Percentiles rank a stretch among this genome's conserved stretches.
Evolutionary conservation across 64 coral and sea anemone genomes (phyloP).

Genomic region (Catalaphyllia jardinei): DNA sequence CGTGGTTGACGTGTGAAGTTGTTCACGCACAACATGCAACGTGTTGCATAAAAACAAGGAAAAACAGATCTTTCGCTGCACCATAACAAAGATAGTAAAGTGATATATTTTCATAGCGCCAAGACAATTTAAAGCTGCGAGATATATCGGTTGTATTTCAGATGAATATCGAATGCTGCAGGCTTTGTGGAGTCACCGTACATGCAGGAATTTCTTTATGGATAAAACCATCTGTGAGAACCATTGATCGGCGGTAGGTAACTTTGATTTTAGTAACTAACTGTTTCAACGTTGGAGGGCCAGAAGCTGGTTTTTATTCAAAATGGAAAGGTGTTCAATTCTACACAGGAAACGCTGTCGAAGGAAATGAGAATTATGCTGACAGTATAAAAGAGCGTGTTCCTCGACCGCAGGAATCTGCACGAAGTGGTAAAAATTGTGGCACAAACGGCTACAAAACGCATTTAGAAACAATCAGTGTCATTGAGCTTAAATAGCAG

Average conservation of each 20-base stretch:
- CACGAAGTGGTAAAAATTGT: background rate
- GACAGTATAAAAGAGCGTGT: slow-evolving; percentile 35
- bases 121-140: slow-evolving; percentile 18
- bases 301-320: background rate
- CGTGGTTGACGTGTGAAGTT: background rate
- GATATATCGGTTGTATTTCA: slow-evolving; percentile 19
- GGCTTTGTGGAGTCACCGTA: slow-evolving; percentile 5
- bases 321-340: background rate
- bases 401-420: slow-evolving; percentile 28
- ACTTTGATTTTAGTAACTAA: slow-evolving; percentile 13
- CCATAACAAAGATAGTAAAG: slow-evolving; percentile 40
- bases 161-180: slow-evolving; percentile 9
- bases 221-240: slow-evolving; percentile 20
- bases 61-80: slow-evolving; percentile 18
- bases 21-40: background rate
- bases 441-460: background rate
- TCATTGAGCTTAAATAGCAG: background rate
- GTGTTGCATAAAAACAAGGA: slow-evolving; percentile 22
- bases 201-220: slow-evolving; percentile 43
- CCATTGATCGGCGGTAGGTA: slow-evolving; percentile 30
- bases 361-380: slow-evolving; percentile 36
- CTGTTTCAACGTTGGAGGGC: slow-evolving; percentile 33
- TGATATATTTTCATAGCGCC: slow-evolving; percentile 45
- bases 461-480: slow-evolving; percentile 9
- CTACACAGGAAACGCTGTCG: background rate